A percentile compares a stretch with the other conserved stretches of the same genome.
Conservation (phyloP, 2,113 vertebrate species). For the Puma concolor region DNA sequence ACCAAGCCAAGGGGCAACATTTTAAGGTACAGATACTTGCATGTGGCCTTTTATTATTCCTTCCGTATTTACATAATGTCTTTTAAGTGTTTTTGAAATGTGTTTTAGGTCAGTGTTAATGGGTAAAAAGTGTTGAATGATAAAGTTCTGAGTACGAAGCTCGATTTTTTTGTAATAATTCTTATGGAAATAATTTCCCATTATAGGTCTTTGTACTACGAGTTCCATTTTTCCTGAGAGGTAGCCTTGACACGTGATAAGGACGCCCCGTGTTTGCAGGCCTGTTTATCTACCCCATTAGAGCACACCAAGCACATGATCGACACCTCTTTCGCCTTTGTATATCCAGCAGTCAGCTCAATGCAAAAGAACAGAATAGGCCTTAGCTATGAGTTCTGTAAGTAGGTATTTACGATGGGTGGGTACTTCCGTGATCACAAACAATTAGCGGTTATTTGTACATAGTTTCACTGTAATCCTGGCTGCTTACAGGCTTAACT, state of each 20-base stretch:
- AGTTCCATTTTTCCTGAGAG: background rate
- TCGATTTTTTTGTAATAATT: constrained; percentile 46
- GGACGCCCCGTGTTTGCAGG: background rate
- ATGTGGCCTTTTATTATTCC: background rate
- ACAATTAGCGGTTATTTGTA: background rate
- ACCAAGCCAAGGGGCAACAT: constrained; percentile 2
- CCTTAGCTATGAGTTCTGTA: background rate
- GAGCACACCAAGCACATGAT: background rate
- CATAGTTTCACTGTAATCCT: background rate
- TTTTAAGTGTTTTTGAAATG: constrained; percentile 70
- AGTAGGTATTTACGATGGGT: background rate
- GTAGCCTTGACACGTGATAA: background rate
- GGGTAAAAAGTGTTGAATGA: constrained; percentile 53
- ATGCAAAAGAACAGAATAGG: background rate
- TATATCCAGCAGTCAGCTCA: background rate
- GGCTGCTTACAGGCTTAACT: background rate
- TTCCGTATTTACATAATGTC: constrained; percentile 59
- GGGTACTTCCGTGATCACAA: background rate
- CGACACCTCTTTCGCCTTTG: background rate
- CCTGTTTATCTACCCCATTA: background rate
- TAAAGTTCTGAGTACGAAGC: background rate
- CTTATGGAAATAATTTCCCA: constrained; percentile 39
- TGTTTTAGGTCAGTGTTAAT: constrained; percentile 67
- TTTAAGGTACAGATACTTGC: constrained; percentile 28
- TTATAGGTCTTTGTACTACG: constrained; percentile 2